Evolutionary conservation across 1,140 invertebrate species (phyloP).

Genomic region (Trichomalopsis sarcophagae): DNA sequence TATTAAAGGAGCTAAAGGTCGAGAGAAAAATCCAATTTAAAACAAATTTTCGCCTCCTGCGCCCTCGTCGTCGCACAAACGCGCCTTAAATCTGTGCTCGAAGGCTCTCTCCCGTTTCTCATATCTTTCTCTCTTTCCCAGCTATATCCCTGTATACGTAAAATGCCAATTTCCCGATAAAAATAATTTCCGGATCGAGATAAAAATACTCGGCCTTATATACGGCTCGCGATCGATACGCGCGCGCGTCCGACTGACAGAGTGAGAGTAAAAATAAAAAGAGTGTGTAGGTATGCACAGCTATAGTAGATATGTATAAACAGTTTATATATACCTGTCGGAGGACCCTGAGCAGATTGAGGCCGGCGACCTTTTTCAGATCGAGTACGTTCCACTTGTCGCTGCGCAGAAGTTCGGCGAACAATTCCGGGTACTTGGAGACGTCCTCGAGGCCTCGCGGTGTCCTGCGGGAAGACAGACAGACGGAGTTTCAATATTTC

Average conservation of each 20-base stretch:
- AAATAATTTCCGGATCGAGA: slow-evolving; percentile 23
- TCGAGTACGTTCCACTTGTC: slow-evolving; percentile 89
- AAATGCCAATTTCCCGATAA: slow-evolving; percentile 19
- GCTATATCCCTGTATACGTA: background rate
- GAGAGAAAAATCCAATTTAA: background rate
- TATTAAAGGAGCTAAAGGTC: background rate
- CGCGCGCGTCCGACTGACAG: background rate
- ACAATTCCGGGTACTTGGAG: slow-evolving; percentile 91
- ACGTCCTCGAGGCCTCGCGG: slow-evolving; percentile 92
- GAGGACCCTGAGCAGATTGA: slow-evolving; percentile 89
- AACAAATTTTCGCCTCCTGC: background rate
- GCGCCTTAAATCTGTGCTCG: background rate
- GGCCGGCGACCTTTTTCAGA: slow-evolving; percentile 90
- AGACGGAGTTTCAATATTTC: slow-evolving; percentile 46
- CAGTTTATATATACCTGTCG: slow-evolving; percentile 61
- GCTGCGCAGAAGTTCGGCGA: slow-evolving; percentile 85
- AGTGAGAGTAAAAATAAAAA: slow-evolving; percentile 29
- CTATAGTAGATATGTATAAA: background rate
- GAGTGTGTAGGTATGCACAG: background rate
- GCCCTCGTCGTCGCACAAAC: background rate
- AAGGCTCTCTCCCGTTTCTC: background rate
- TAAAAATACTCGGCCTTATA: background rate
- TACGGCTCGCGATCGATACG: background rate
- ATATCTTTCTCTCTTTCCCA: background rate
- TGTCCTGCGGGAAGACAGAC: slow-evolving; percentile 77